Evolutionary conservation across 2,113 vertebrate species (phyloP).

Genomic region (Oriolus oriolus): DNA sequence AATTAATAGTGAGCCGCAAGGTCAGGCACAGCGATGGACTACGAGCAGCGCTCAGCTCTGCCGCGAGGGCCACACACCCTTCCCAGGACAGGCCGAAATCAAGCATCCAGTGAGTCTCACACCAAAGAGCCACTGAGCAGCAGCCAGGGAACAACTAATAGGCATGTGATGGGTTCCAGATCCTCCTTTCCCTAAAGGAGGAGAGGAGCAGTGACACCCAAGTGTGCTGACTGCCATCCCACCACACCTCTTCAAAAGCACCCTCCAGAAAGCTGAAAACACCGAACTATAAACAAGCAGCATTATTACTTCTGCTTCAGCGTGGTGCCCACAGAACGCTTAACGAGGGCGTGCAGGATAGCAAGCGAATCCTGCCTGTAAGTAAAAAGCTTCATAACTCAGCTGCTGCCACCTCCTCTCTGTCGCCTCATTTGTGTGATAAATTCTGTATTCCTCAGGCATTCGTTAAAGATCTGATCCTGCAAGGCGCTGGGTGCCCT

Average conservation of each 20-base stretch:
- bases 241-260: not conserved
- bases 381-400: slow-evolving; percentile 5
- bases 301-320: not conserved
- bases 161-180: not conserved
- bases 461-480: not conserved
- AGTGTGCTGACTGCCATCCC: not conserved
- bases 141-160: not conserved
- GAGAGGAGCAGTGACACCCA: not conserved
- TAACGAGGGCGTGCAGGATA: not conserved
- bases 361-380: not conserved
- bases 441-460: slow-evolving; percentile 7
- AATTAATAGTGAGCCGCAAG: slow-evolving; percentile 58
- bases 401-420: not conserved
- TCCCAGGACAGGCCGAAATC: not conserved
- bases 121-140: not conserved
- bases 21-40: slow-evolving; percentile 12
- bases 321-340: not conserved
- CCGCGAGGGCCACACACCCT: fast-evolving
- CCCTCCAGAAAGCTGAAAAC: not conserved
- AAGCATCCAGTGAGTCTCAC: not conserved
- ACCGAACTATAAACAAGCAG: not conserved
- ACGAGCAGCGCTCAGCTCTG: not conserved
- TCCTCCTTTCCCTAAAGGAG: not conserved
- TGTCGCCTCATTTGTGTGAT: not conserved
- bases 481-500: not conserved